Evolutionary conservation across 2,888 invertebrate genomes (phyloP).

Genomic region (Acrobasis repandana): DNA sequence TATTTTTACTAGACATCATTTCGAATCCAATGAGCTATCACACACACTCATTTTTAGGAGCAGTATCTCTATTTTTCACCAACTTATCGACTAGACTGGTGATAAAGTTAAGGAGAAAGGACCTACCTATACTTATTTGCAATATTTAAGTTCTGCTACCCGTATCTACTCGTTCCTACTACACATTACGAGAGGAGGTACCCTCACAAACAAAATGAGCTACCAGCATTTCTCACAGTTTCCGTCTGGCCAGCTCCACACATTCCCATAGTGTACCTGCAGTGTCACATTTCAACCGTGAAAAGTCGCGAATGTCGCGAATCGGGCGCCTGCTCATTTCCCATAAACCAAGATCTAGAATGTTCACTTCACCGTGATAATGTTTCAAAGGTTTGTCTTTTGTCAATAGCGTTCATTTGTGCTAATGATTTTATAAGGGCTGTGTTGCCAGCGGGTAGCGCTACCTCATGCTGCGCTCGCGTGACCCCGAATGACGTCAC

Average conservation of each 20-base stretch:
- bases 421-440: conserved; percentile 43
- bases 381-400: conserved; percentile 41
- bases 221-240: conserved; percentile 19
- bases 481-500: conserved; percentile 59
- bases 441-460: conserved; percentile 36
- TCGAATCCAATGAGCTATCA: no score
- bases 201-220: neutral
- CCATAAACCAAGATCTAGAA: conserved; percentile 75
- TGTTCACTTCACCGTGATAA: conserved; percentile 69
- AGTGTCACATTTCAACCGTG: conserved; percentile 46
- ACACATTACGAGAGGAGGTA: neutral
- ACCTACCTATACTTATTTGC: no score
- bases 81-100: no score
- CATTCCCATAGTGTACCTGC: conserved; percentile 36
- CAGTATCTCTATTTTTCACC: no score
- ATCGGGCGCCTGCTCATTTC: conserved; percentile 60
- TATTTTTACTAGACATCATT: no score
- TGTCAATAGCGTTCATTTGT: conserved; percentile 30
- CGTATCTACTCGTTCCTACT: no score
- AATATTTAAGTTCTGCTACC: no score
- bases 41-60: no score
- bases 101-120: no score
- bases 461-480: conserved; percentile 49
- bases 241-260: conserved; percentile 23
- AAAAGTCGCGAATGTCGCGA: conserved; percentile 53